Percentiles rank a stretch among this genome's conserved stretches.
phyloP scores from a whole-genome alignment of 92 coral and sea anemone species.

The Siderastrea siderea region DNA sequence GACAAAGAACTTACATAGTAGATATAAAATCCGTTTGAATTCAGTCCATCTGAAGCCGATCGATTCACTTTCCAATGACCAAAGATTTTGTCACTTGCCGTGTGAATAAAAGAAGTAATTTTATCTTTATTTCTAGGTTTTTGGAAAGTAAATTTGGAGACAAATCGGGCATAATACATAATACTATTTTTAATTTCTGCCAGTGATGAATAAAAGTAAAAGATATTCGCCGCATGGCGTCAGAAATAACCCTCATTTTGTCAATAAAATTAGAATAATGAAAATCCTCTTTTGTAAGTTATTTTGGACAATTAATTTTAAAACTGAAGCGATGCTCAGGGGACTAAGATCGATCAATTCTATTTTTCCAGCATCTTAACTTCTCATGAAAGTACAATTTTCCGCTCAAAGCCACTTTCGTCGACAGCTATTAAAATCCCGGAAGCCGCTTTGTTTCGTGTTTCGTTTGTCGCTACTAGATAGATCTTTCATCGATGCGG shows the following conservation, averaged over 20 bases:
- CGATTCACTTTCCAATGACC: not conserved
- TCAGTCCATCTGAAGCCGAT: not conserved
- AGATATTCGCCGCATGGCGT: conserved; percentile 11
- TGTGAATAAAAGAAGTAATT: not conserved
- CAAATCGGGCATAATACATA: not conserved
- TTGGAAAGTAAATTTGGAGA: conserved; percentile 5
- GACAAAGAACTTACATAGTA: not conserved
- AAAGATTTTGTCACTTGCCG: not conserved
- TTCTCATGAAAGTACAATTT: no score
- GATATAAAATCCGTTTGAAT: not conserved
- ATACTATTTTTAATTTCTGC: not conserved
- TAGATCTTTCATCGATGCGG: not conserved
- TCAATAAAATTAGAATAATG: not conserved
- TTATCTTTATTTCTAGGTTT: conserved; percentile 6
- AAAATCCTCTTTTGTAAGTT: not conserved
- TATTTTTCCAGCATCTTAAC: no score
- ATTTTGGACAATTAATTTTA: not conserved
- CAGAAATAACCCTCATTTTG: conserved; percentile 16
- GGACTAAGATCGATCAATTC: not conserved
- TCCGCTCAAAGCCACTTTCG: no score
- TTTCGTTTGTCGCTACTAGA: not conserved
- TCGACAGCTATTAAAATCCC: no score
- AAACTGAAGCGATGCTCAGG: not conserved
- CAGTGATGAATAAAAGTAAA: not conserved
- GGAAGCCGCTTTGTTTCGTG: no score